A percentile compares a stretch with the other conserved stretches of the same genome.
Conservation (phyloP, 2,888 invertebrate genomes). For the Ptychoptera contaminata region DNA sequence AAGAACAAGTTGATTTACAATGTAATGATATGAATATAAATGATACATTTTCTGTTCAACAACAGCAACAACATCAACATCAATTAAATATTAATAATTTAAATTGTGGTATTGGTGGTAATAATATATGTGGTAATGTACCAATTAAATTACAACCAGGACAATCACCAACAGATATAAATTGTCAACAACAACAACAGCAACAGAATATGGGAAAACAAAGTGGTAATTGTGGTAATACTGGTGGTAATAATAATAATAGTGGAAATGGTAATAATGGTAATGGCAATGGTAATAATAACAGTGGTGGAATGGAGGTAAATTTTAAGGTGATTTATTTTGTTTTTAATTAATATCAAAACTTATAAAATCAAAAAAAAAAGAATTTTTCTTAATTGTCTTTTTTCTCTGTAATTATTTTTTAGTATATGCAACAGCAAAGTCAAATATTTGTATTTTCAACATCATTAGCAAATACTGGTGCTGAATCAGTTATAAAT, state of each 20-base stretch:
- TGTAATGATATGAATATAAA: too few relatives aligned
- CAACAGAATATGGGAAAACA: neutral
- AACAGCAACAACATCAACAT: neutral
- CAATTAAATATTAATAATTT: too few relatives aligned
- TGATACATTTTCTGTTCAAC: neutral
- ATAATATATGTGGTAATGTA: neutral
- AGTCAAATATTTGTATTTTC: slow-evolving; percentile 97
- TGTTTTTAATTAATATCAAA: neutral
- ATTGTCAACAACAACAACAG: slow-evolving; percentile 9
- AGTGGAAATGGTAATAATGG: too few relatives aligned
- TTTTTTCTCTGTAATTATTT: slow-evolving; percentile 4
- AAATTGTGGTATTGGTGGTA: neutral
- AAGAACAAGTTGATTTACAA: too few relatives aligned
- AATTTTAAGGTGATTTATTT: neutral
- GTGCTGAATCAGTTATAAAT: slow-evolving; percentile 80
- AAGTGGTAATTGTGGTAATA: slow-evolving; percentile 6
- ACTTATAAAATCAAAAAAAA: slow-evolving; percentile 22
- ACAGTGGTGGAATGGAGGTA: slow-evolving; percentile 1
- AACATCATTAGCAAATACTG: slow-evolving; percentile 83
- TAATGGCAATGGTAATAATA: neutral
- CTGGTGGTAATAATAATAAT: slow-evolving; percentile 16
- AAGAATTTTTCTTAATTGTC: too few relatives aligned
- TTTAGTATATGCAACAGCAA: slow-evolving; percentile 75
- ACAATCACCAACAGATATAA: slow-evolving; percentile 2
- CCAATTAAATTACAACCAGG: neutral